phyloP scores from a whole-genome alignment of 2,888 invertebrate species.

The Alloscopus bannaensis region DNA sequence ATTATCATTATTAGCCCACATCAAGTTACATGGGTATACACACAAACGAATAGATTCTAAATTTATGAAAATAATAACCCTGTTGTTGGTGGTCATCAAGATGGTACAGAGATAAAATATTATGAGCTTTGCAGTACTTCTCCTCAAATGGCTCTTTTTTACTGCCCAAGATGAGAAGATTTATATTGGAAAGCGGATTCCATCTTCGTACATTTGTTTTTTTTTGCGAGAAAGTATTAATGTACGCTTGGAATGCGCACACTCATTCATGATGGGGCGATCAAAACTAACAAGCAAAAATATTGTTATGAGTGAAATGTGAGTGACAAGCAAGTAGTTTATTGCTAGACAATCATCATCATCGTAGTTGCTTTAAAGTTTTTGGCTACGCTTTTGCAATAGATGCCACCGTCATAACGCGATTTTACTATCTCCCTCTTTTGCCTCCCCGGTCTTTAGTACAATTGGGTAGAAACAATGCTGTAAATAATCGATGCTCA shows the following conservation, averaged over 20 bases:
- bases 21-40: not conserved
- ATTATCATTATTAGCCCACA: not conserved
- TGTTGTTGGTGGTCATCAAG: constrained; percentile 57
- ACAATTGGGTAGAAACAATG: constrained; percentile 36
- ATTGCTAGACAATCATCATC: constrained; percentile 48
- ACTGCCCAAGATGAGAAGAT: constrained; percentile 51
- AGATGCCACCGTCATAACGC: too few species aligned
- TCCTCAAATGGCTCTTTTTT: constrained; percentile 24
- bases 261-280: constrained; percentile 25
- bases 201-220: constrained; percentile 5
- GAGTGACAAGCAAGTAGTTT: constrained; percentile 54
- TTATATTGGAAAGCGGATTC: constrained; percentile 55
- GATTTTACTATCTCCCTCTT: too few species aligned
- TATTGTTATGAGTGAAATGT: constrained; percentile 61
- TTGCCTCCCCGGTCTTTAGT: too few species aligned
- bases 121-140: not conserved
- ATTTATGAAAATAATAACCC: constrained; percentile 47
- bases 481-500: constrained; percentile 53
- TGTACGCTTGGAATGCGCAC: not conserved
- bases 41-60: constrained; percentile 30
- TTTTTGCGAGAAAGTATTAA: not conserved
- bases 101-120: constrained; percentile 26
- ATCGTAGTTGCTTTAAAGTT: too few species aligned
- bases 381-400: too few species aligned
- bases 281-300: constrained; percentile 59